A percentile compares a stretch with the other conserved stretches of the same genome.
These are phyloP conservation scores for Mellivora capensis DNA, from an alignment of 2,113 vertebrate species.

Conservation along the genomic window DNA sequence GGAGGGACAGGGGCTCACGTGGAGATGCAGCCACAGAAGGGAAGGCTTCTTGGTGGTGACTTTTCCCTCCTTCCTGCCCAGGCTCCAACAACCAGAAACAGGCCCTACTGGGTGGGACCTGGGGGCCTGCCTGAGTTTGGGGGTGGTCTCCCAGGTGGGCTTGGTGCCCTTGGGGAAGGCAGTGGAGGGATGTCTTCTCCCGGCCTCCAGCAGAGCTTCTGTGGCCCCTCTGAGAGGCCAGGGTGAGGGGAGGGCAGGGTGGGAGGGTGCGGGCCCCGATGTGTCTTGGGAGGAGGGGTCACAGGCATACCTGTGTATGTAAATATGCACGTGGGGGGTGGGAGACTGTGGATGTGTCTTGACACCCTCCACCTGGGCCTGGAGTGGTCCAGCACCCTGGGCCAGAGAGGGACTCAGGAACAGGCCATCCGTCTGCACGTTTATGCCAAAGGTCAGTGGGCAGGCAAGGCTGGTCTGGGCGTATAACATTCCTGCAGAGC, in stretches of 20 bases:
- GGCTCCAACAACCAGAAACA: not conserved
- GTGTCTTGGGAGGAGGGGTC: not conserved
- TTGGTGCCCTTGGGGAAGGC: not conserved
- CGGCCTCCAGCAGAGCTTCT: not conserved
- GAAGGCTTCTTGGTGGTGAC: not conserved
- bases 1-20: not conserved
- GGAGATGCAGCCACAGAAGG: not conserved
- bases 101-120: not conserved
- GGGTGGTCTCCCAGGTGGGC: not conserved
- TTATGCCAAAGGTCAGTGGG: too few species aligned
- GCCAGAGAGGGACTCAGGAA: not conserved
- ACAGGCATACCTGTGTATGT: not conserved
- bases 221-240: not conserved
- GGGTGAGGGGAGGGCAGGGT: too few species aligned
- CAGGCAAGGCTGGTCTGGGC: not conserved
- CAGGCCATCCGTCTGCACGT: fast-evolving
- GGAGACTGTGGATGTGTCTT: not conserved
- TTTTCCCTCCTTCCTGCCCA: not conserved
- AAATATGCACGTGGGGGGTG: not conserved
- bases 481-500: not conserved
- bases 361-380: not conserved
- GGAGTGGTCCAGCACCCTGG: fast-evolving
- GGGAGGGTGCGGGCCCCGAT: not conserved
- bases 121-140: not conserved
- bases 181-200: not conserved